Percentiles rank a stretch among this genome's conserved stretches.
Evolutionary conservation across 2,797 vertebrate species (phyloP).

Genomic region (Pipistrellus pipistrellus): DNA sequence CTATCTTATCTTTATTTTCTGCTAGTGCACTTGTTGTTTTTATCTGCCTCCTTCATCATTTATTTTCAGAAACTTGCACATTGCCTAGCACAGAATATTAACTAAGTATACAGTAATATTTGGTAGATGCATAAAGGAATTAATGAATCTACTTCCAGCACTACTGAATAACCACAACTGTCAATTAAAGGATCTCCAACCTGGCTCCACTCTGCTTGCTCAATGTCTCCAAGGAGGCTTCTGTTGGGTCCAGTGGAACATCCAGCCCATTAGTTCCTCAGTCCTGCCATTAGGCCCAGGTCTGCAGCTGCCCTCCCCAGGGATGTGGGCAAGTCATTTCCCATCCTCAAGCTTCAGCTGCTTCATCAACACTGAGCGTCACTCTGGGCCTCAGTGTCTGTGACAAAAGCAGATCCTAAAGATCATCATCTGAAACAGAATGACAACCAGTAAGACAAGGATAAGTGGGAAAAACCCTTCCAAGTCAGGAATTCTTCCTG

Average conservation of each 20-base stretch:
- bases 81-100: background rate
- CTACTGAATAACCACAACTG: background rate
- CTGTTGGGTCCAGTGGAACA: background rate
- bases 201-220: background rate
- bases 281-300: background rate
- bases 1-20: background rate
- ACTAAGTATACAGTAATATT: background rate
- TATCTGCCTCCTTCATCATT: background rate
- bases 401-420: background rate
- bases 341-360: background rate
- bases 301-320: background rate
- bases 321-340: background rate
- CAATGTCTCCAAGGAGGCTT: background rate
- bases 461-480: slow-evolving; percentile 2
- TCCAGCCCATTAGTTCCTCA: background rate
- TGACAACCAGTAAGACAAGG: slow-evolving; percentile 37
- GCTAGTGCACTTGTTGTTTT: background rate
- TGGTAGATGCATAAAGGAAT: background rate
- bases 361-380: background rate
- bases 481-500: slow-evolving; percentile 18
- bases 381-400: background rate
- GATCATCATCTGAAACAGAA: slow-evolving; percentile 20
- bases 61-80: background rate
- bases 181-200: background rate
- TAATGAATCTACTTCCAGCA: background rate